phyloP scores from a whole-genome alignment of 1,140 invertebrate genomes.

The Propsilocerus akamusi region DNA sequence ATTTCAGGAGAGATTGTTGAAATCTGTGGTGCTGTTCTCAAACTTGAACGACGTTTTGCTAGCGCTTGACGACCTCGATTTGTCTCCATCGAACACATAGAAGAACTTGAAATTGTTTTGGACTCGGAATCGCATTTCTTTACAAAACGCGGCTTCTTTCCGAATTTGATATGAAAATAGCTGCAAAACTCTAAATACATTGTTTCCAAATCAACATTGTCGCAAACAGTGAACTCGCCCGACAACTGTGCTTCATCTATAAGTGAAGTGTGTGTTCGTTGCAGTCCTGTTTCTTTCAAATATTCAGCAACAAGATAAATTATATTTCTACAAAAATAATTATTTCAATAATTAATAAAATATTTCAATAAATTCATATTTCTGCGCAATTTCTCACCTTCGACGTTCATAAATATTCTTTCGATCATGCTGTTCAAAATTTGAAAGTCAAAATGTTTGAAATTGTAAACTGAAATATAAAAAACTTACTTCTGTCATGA shows the following conservation, averaged over 20 bases:
- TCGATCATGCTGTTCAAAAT: neutral
- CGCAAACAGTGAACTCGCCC: slow-evolving; percentile 58
- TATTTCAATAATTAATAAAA: neutral
- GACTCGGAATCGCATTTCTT: slow-evolving; percentile 30
- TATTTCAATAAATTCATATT: neutral
- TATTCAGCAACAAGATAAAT: slow-evolving; percentile 61
- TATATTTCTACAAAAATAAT: slow-evolving; percentile 29
- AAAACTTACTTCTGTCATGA: neutral
- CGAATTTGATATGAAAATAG: slow-evolving; percentile 70
- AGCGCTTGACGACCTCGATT: neutral
- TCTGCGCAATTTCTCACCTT: neutral
- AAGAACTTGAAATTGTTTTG: no score
- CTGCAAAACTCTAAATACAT: slow-evolving; percentile 77
- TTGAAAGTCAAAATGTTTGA: neutral
- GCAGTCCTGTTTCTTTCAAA: slow-evolving; percentile 51
- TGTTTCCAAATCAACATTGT: slow-evolving; percentile 76
- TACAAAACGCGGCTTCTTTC: slow-evolving; percentile 64
- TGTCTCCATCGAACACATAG: neutral
- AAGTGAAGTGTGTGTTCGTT: slow-evolving; percentile 37
- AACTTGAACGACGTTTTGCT: neutral
- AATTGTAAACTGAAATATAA: neutral
- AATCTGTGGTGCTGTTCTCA: neutral
- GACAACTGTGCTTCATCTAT: slow-evolving; percentile 47
- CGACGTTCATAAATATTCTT: neutral
- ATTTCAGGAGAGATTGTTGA: neutral